A percentile compares a stretch with the other conserved stretches of the same genome.
These are phyloP conservation scores for Synanthedon vespiformis DNA, from an alignment of 2,888 invertebrate species.

Conservation along the genomic window DNA sequence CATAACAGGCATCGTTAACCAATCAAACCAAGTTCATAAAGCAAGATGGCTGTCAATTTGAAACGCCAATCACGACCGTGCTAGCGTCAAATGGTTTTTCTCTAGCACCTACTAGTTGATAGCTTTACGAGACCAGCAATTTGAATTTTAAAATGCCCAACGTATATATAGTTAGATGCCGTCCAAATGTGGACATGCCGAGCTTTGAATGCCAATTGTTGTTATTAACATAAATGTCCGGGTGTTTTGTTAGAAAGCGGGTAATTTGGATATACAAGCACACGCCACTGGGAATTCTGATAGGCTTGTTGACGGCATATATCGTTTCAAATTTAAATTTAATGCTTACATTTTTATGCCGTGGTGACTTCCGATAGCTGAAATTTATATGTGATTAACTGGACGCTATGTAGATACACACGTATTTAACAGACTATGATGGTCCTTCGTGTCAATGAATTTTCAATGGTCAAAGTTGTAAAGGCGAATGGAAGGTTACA, in stretches of 20 bases:
- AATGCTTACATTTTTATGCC: constrained; percentile 38
- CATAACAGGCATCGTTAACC: constrained; percentile 12
- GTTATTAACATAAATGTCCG: constrained; percentile 65
- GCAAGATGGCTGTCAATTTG: constrained; percentile 53
- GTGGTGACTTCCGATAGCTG: constrained; percentile 44
- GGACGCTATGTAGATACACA: background rate
- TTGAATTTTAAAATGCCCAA: constrained; percentile 62
- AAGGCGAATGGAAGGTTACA: no score
- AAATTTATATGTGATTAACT: constrained; percentile 3
- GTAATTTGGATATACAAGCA: constrained; percentile 64
- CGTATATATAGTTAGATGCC: constrained; percentile 54
- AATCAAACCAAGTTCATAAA: constrained; percentile 30
- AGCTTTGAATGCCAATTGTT: constrained; percentile 60
- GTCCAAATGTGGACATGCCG: constrained; percentile 65
- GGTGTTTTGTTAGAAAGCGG: constrained; percentile 69
- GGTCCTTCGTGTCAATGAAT: no score
- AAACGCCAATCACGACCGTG: constrained; percentile 55
- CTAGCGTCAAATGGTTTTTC: constrained; percentile 50
- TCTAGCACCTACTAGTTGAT: constrained; percentile 61
- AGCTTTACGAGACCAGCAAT: constrained; percentile 65
- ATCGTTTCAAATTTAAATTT: constrained; percentile 41
- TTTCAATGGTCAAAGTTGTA: no score
- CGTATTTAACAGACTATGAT: no score
- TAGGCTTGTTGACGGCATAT: constrained; percentile 43
- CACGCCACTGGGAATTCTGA: constrained; percentile 51